Evolutionary conservation across 2,797 vertebrate genomes (phyloP).

Genomic region (Chiroxiphia lanceolata): DNA sequence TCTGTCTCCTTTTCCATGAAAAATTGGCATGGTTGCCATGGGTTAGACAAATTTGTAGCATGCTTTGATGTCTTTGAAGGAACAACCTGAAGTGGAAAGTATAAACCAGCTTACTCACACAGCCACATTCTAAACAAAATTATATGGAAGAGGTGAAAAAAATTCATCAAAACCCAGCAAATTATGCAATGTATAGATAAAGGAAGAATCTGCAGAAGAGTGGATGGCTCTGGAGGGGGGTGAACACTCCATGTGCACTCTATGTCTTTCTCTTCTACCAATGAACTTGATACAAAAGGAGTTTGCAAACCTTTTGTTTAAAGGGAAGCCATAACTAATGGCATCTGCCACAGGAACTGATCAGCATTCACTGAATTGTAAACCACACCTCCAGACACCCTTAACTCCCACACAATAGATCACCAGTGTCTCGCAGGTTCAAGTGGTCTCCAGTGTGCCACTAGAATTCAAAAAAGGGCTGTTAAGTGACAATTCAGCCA

Average conservation of each 20-base stretch:
- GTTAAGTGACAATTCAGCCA: conserved; percentile 23
- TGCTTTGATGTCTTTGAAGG: background rate
- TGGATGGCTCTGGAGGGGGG: background rate
- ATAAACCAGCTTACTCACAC: background rate
- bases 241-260: background rate
- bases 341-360: conserved; percentile 7
- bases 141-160: background rate
- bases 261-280: background rate
- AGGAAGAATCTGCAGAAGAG: background rate
- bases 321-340: conserved; percentile 34
- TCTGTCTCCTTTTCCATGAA: background rate
- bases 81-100: background rate
- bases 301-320: background rate
- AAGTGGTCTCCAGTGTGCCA: background rate
- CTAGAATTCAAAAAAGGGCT: background rate
- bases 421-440: background rate
- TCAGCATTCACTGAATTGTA: conserved; percentile 22
- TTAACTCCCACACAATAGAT: background rate
- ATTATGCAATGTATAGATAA: background rate
- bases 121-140: background rate
- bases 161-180: background rate
- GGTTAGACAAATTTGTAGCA: background rate
- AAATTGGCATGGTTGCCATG: background rate
- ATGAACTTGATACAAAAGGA: background rate
- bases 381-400: background rate